A percentile compares a stretch with the other conserved stretches of the same genome.
Evolutionary conservation across 2,797 vertebrate species (phyloP).

Genomic region (Phataginus tricuspis): DNA sequence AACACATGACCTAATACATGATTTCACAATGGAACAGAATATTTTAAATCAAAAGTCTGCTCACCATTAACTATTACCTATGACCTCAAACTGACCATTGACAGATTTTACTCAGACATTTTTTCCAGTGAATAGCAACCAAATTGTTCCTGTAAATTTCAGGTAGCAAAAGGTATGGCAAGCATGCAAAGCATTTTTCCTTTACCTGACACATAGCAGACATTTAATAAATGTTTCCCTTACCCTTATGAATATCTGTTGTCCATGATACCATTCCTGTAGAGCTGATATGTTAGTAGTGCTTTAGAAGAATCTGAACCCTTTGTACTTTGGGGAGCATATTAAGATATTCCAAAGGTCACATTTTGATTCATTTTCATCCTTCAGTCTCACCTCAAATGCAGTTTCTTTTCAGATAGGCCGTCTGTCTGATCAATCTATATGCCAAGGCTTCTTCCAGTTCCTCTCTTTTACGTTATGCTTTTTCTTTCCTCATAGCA

Average conservation of each 20-base stretch:
- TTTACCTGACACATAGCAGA: neutral
- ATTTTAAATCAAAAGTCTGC: slow-evolving; percentile 10
- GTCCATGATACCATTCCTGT: neutral
- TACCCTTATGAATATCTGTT: neutral
- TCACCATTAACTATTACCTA: neutral
- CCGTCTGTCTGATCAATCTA: neutral
- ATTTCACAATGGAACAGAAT: slow-evolving; percentile 7
- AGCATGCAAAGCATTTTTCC: neutral
- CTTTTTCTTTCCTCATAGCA: neutral
- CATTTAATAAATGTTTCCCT: neutral
- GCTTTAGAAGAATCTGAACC: neutral
- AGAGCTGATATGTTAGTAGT: neutral
- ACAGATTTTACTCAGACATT: slow-evolving; percentile 36
- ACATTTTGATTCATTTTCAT: neutral
- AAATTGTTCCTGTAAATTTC: slow-evolving; percentile 20
- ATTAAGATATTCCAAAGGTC: slow-evolving; percentile 7
- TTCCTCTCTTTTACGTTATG: slow-evolving; percentile 10
- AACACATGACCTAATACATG: neutral
- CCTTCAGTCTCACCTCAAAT: neutral
- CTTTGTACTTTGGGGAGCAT: neutral
- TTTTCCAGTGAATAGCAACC: neutral
- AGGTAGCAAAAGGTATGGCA: neutral
- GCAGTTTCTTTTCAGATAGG: neutral
- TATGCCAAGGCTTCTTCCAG: neutral
- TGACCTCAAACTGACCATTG: neutral